Conservation (phyloP, 2,888 invertebrate species). For the Torymus tubicola region DNA sequence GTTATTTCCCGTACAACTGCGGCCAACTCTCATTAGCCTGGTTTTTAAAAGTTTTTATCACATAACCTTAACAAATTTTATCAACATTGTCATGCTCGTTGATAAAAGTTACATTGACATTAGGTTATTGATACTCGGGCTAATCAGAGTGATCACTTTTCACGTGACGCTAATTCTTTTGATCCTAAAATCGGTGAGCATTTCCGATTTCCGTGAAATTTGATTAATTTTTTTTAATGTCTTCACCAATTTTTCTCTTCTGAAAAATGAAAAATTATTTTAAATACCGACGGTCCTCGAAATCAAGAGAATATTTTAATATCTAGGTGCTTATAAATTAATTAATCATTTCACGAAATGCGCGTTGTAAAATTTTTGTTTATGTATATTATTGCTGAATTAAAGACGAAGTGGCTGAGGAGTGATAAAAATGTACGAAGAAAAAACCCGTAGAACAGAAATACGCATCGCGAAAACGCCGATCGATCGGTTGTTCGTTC, state of each 20-base stretch:
- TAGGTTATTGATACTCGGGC: slow-evolving; percentile 15
- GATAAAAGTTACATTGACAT: too few relatives aligned
- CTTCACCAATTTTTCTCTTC: slow-evolving; percentile 14
- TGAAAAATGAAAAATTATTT: not conserved
- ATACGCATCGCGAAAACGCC: slow-evolving; percentile 59
- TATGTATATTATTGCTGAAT: slow-evolving; percentile 50
- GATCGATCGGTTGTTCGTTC: slow-evolving; percentile 59
- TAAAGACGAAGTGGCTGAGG: slow-evolving; percentile 47
- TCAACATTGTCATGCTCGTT: too few relatives aligned
- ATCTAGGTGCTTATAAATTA: slow-evolving; percentile 50
- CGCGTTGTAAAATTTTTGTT: slow-evolving; percentile 55
- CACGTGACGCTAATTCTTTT: slow-evolving; percentile 22
- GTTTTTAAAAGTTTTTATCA: not conserved
- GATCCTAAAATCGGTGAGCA: slow-evolving; percentile 32
- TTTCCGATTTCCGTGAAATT: not conserved
- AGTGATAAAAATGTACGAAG: slow-evolving; percentile 26
- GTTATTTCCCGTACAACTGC: not conserved
- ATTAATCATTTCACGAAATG: slow-evolving; percentile 41
- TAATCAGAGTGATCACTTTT: slow-evolving; percentile 17
- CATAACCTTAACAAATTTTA: too few relatives aligned
- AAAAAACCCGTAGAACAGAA: slow-evolving; percentile 36
- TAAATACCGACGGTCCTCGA: slow-evolving; percentile 4
- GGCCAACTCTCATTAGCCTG: slow-evolving; percentile 28
- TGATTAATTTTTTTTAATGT: not conserved
- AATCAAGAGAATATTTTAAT: slow-evolving; percentile 9